Percentiles rank a stretch among this genome's conserved stretches.
Evolutionary conservation across 2,113 vertebrate species (phyloP).

Genomic region (Tragelaphus strepsiceros): DNA sequence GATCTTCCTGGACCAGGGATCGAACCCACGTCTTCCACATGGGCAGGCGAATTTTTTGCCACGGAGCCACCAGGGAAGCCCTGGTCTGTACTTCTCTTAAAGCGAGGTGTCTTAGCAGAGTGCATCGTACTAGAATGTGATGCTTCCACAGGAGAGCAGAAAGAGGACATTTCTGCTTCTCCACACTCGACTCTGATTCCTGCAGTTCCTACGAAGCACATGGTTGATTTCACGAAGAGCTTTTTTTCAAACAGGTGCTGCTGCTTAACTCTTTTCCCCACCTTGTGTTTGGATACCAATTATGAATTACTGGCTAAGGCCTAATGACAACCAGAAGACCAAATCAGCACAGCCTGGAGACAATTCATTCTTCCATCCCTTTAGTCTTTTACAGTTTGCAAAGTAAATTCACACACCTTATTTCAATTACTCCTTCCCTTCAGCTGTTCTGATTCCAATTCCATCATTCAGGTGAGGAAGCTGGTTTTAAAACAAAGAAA

Average conservation of each 20-base stretch:
- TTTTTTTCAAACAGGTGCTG: neutral
- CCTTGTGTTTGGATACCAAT: neutral
- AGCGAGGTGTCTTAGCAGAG: rapidly evolving
- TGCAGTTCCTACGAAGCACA: rapidly evolving
- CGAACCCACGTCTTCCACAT: neutral
- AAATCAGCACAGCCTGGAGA: neutral
- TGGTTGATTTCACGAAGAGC: neutral
- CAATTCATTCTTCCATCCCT: neutral
- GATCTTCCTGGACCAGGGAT: neutral
- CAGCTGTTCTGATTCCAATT: neutral
- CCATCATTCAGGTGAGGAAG: neutral
- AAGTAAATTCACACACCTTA: neutral
- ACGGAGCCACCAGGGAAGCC: neutral
- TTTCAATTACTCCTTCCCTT: neutral
- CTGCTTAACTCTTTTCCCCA: neutral
- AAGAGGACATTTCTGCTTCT: neutral
- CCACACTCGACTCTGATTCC: neutral
- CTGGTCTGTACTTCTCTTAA: neutral
- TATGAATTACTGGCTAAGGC: neutral
- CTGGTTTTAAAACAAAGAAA: neutral
- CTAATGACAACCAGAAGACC: neutral
- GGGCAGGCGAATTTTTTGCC: neutral
- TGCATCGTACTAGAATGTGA: rapidly evolving
- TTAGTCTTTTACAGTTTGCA: neutral
- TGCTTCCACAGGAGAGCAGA: neutral